Percentiles rank a stretch among this genome's conserved stretches.
Conservation (phyloP, 2,113 vertebrate genomes). For the Crocuta crocuta region DNA sequence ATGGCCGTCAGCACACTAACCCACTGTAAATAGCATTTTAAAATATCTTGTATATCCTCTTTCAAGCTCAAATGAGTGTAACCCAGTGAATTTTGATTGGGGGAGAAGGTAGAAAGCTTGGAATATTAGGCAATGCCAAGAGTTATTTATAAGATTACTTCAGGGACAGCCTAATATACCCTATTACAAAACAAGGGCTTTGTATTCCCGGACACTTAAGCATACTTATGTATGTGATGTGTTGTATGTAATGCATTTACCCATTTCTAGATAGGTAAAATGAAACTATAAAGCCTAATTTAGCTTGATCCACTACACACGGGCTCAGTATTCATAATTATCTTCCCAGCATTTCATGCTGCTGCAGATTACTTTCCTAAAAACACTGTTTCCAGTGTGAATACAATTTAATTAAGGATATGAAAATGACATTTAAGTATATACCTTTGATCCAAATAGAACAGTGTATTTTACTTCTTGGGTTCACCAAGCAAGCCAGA, state of each 20-base stretch:
- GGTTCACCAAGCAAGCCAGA: neutral
- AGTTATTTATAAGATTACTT: constrained; percentile 37
- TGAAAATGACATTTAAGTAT: neutral
- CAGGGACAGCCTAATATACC: neutral
- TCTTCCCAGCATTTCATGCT: neutral
- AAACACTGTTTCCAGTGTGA: neutral
- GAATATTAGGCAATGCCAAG: neutral
- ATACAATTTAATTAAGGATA: neutral
- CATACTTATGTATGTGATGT: neutral
- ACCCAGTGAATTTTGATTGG: neutral
- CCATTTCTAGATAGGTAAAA: neutral
- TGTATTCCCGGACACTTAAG: neutral
- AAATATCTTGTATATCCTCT: neutral
- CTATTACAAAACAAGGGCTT: neutral
- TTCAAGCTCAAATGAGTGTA: neutral
- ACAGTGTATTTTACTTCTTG: neutral
- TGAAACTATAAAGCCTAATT: neutral
- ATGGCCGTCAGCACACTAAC: neutral
- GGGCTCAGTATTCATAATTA: neutral
- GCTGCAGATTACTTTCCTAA: neutral
- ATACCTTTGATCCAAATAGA: neutral
- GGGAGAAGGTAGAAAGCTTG: neutral
- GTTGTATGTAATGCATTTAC: neutral
- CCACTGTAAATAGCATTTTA: neutral
- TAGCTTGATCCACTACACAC: neutral